These are phyloP conservation scores for Eunapius fragilis DNA, from an alignment of 37 sponge, comb jelly and placozoan species.

Conservation along the genomic window DNA sequence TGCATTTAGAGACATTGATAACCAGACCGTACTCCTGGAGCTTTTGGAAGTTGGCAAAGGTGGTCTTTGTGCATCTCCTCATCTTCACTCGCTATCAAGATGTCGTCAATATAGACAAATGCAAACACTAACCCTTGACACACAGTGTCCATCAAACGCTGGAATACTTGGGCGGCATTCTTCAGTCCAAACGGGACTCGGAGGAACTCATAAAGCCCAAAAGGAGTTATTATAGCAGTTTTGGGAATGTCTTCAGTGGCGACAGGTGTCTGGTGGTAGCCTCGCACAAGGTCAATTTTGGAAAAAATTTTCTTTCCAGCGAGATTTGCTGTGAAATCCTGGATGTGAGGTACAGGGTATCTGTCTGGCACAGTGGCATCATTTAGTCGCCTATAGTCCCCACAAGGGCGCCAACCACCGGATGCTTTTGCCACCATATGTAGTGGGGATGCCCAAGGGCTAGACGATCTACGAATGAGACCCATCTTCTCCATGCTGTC, in stretches of 20 bases:
- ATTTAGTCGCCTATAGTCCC: conserved; percentile 38
- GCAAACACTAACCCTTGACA: conserved; percentile 3
- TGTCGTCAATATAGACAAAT: conserved; percentile 19
- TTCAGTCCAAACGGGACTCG: conserved; percentile 40
- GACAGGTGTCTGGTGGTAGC: conserved; percentile 51
- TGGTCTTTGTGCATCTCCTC: conserved; percentile 46
- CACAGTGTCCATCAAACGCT: conserved; percentile 40
- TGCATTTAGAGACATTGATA: conserved; percentile 48
- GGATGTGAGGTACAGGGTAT: conserved; percentile 28
- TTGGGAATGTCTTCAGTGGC: conserved; percentile 25
- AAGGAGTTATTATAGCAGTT: conserved; percentile 10
- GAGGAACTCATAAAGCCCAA: conserved; percentile 19
- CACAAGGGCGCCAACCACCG: conserved; percentile 64
- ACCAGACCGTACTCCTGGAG: conserved; percentile 45
- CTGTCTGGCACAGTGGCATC: conserved; percentile 31
- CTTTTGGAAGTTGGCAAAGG: conserved; percentile 29
- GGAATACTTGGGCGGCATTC: conserved; percentile 46
- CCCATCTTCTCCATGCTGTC: conserved; percentile 30
- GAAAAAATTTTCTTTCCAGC: conserved; percentile 5
- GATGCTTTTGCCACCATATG: conserved; percentile 60
- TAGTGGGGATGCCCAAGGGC: conserved; percentile 32
- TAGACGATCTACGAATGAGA: conserved; percentile 37
- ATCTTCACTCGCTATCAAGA: conserved; percentile 17
- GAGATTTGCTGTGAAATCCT: conserved; percentile 12
- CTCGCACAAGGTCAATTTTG: conserved; percentile 21